phyloP scores from a whole-genome alignment of 2,113 vertebrate genomes.

The Phrynosoma blainvillii region DNA sequence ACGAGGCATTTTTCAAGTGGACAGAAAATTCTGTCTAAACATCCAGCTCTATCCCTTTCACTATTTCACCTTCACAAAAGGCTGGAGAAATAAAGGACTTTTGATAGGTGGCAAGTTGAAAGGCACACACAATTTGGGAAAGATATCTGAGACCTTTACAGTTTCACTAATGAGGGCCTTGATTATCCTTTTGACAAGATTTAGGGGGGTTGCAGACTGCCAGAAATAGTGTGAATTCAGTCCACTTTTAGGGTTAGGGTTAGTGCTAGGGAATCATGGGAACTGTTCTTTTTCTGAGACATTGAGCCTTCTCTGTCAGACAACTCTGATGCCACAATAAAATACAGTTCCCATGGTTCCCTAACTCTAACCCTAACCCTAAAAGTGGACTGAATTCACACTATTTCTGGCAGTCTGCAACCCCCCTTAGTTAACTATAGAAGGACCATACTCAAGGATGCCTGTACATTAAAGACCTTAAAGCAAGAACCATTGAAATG shows the following conservation, averaged over 20 bases:
- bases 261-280: no score
- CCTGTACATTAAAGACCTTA: not conserved
- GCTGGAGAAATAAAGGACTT: not conserved
- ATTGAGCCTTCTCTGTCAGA: no score
- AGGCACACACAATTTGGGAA: not conserved
- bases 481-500: slow-evolving; percentile 28
- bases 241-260: no score
- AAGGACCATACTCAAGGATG: not conserved
- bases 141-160: no score
- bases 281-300: no score
- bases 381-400: no score
- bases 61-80: not conserved
- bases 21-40: not conserved
- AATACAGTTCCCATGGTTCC: no score
- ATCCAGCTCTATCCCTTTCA: not conserved
- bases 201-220: no score
- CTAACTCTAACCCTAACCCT: no score
- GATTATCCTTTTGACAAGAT: not conserved
- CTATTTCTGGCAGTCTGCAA: no score
- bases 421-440: not conserved
- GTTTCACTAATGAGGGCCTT: not conserved
- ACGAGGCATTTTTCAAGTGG: not conserved
- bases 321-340: no score
- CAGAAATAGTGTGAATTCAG: no score
- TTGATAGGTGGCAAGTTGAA: not conserved